phyloP scores from a whole-genome alignment of 2,888 invertebrate species.

The Helicoverpa assulta region DNA sequence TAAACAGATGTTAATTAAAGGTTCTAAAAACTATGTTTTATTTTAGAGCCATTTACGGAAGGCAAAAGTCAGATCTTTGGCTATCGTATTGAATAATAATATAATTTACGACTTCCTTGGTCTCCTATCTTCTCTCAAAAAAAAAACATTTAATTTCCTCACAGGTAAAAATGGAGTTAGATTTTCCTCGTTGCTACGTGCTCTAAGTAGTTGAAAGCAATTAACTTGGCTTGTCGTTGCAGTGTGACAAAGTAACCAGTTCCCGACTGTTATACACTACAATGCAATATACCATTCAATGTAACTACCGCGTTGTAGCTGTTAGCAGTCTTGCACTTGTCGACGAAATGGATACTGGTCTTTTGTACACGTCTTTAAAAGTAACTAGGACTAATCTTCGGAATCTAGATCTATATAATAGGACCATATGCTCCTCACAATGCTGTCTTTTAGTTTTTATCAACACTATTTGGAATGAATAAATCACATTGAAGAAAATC shows the following conservation, averaged over 20 bases:
- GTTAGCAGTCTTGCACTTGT: not conserved
- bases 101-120: too few relatives aligned
- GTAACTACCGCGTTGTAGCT: not conserved
- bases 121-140: not conserved
- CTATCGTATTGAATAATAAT: too few relatives aligned
- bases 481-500: too few relatives aligned
- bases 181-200: not conserved
- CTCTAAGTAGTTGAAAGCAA: conserved; percentile 1
- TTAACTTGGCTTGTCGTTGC: not conserved
- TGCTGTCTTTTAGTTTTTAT: too few relatives aligned
- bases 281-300: not conserved
- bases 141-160: not conserved
- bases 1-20: conserved; percentile 8
- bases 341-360: not conserved
- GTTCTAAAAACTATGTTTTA: conserved; percentile 9
- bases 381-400: not conserved
- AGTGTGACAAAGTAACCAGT: conserved; percentile 2
- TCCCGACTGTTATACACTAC: not conserved
- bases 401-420: too few relatives aligned
- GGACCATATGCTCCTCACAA: too few relatives aligned
- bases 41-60: not conserved
- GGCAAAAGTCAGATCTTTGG: too few relatives aligned
- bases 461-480: not conserved
- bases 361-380: not conserved
- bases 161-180: not conserved